These are phyloP conservation scores for Sweltsa coloradensis DNA, from an alignment of 1,140 invertebrate species.

Conservation along the genomic window DNA sequence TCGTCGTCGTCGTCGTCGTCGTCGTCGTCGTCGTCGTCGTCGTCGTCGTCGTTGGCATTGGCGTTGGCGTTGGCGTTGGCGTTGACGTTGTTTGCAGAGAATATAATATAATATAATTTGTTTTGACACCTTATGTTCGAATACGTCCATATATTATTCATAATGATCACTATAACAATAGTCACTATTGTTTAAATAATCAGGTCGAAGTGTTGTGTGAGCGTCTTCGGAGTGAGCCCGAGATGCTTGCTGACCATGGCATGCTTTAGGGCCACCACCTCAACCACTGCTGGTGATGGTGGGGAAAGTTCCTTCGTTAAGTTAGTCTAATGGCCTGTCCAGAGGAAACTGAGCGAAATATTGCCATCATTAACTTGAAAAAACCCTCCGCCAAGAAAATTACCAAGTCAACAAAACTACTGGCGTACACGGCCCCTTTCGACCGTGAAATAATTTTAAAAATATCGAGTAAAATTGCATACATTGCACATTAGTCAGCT, in stretches of 20 bases:
- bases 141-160: no score
- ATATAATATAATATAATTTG: no score
- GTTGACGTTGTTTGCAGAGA: no score
- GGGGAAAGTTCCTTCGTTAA: not conserved
- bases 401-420: constrained; percentile 24
- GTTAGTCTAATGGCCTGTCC: constrained; percentile 24
- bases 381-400: constrained; percentile 22
- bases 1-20: no score
- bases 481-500: constrained; percentile 22
- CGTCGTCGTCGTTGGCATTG: no score
- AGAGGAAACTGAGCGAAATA: constrained; percentile 20
- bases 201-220: not conserved
- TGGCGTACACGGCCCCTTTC: constrained; percentile 9
- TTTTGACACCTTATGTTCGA: no score
- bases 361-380: constrained; percentile 24
- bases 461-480: constrained; percentile 21
- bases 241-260: not conserved
- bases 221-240: not conserved
- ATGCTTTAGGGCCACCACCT: not conserved
- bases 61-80: no score
- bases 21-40: no score
- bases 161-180: no score
- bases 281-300: not conserved
- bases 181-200: no score
- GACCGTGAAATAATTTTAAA: constrained; percentile 21